Percentiles rank a stretch among this genome's conserved stretches.
phyloP scores from a whole-genome alignment of 30 jellyfish, hydroid and myxozoan genomes.

The Hydractinia echinata region DNA sequence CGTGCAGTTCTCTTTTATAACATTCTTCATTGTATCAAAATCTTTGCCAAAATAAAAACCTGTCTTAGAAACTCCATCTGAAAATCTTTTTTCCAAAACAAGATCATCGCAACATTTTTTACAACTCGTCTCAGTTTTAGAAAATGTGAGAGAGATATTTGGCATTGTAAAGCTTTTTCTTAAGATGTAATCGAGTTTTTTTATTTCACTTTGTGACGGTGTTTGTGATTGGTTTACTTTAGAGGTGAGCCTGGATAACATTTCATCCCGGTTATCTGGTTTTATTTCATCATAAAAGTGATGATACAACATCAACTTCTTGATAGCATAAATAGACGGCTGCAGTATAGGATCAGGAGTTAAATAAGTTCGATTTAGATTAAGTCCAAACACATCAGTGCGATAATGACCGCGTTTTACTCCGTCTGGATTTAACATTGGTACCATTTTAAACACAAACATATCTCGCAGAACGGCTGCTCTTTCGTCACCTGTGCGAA shows the following conservation, averaged over 20 bases:
- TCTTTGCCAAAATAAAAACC: too few relatives aligned
- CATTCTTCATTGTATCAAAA: too few relatives aligned
- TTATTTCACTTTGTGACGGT: too few relatives aligned
- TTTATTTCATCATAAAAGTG: constrained; percentile 20
- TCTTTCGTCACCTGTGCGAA: constrained; percentile 60
- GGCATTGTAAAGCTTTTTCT: background rate
- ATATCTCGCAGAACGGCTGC: constrained; percentile 49
- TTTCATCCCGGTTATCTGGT: background rate
- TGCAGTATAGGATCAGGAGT: constrained; percentile 76
- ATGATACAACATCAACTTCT: constrained; percentile 52
- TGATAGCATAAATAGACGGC: constrained; percentile 84
- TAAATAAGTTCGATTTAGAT: constrained; percentile 72
- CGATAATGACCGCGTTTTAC: constrained; percentile 84
- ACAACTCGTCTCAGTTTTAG: too few relatives aligned
- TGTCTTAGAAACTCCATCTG: too few relatives aligned
- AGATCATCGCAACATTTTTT: too few relatives aligned
- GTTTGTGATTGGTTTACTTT: too few relatives aligned
- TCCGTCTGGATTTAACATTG: constrained; percentile 97
- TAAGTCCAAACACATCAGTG: constrained; percentile 82
- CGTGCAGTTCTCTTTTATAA: too few relatives aligned
- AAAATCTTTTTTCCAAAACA: too few relatives aligned
- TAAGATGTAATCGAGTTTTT: too few relatives aligned
- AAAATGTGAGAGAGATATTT: background rate
- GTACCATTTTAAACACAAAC: constrained; percentile 78
- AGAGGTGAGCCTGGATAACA: constrained; percentile 12